Conservation (phyloP, 2,113 vertebrate species). For the Muntiacus muntjak region DNA sequence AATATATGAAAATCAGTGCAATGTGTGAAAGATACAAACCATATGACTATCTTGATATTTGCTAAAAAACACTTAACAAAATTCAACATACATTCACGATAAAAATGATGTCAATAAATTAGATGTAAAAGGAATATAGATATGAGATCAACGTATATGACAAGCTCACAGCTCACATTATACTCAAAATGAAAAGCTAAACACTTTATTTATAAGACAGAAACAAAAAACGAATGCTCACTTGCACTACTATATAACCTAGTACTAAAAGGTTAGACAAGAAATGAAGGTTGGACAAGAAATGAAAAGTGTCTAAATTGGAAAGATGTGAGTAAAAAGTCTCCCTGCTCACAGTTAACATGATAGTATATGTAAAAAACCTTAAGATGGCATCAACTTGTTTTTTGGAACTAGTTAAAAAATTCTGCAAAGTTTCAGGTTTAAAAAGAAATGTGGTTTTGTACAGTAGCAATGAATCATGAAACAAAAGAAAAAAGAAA, state of each 20-base stretch:
- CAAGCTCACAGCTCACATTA: background rate
- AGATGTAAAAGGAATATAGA: background rate
- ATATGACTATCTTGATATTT: background rate
- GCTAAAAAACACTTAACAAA: background rate
- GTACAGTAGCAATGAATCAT: background rate
- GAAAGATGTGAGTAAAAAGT: background rate
- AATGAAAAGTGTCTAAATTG: background rate
- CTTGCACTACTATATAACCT: background rate
- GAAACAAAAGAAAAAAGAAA: background rate
- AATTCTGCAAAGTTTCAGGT: background rate
- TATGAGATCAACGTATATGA: background rate
- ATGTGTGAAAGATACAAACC: background rate
- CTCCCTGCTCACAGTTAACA: background rate
- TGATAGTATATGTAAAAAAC: background rate
- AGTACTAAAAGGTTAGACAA: background rate
- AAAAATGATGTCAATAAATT: background rate
- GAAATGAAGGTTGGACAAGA: background rate
- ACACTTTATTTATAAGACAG: background rate
- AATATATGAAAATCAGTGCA: background rate
- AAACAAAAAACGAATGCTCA: background rate
- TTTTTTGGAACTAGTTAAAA: background rate
- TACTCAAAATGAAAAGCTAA: background rate
- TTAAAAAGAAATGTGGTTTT: background rate
- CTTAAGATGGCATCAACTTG: background rate
- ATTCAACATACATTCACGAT: background rate